Percentiles rank a stretch among this genome's conserved stretches.
Evolutionary conservation across 2,797 vertebrate genomes (phyloP).

Genomic region (Notolabrus celidotus): DNA sequence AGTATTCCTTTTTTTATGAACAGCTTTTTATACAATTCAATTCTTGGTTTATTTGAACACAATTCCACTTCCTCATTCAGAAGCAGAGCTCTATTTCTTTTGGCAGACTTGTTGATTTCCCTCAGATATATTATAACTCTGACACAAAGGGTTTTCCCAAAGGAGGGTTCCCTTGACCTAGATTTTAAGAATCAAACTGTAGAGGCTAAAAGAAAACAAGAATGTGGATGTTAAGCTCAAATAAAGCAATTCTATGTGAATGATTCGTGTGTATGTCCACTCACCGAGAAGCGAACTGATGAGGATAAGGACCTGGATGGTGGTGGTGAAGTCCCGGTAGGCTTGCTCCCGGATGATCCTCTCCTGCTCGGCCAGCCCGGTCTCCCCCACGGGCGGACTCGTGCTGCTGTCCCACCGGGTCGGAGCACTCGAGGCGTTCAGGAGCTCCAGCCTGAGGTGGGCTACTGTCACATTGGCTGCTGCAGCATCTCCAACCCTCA

Average conservation of each 20-base stretch:
- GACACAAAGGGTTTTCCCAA: not conserved
- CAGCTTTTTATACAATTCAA: too few species aligned
- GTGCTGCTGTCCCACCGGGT: constrained; percentile 78
- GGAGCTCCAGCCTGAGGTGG: constrained; percentile 73
- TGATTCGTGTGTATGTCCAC: constrained; percentile 15
- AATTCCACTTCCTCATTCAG: too few species aligned
- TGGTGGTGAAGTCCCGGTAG: constrained; percentile 93
- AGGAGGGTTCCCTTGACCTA: not conserved
- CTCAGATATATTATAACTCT: not conserved
- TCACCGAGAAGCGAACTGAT: constrained; percentile 93
- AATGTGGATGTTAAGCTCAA: too few species aligned
- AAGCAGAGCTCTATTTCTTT: too few species aligned
- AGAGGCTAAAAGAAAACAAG: not conserved
- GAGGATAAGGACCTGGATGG: constrained; percentile 92
- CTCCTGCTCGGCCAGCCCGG: constrained; percentile 47
- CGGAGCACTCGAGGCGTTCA: constrained; percentile 83
- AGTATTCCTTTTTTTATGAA: too few species aligned
- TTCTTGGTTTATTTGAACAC: too few species aligned
- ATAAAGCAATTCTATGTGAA: too few species aligned
- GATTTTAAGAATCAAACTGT: not conserved
- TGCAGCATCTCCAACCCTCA: constrained; percentile 79
- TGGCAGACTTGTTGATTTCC: not conserved
- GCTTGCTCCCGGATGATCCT: constrained; percentile 82
- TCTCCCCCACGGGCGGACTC: constrained; percentile 57
- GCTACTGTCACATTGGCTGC: constrained; percentile 73